A percentile compares a stretch with the other conserved stretches of the same genome.
Conservation (phyloP, 2,888 invertebrate species). For the Troides helena region DNA sequence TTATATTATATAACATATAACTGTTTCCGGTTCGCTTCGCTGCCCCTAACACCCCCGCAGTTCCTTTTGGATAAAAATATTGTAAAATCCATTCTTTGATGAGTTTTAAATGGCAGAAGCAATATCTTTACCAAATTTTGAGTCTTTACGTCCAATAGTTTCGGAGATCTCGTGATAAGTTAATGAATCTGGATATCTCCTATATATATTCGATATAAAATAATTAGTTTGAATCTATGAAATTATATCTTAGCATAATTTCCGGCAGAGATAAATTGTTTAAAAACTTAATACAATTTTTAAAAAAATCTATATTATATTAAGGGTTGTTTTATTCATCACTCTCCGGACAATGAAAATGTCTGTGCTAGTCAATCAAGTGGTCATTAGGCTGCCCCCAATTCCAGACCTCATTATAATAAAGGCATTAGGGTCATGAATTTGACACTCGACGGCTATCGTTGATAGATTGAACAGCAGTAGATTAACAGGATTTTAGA, state of each 20-base stretch:
- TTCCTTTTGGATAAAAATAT: too few species aligned
- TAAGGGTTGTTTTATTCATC: background rate
- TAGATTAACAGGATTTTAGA: background rate
- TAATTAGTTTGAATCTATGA: too few species aligned
- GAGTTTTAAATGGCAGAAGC: too few species aligned
- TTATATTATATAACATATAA: too few species aligned
- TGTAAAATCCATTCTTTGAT: too few species aligned
- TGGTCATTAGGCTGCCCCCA: conserved; percentile 24
- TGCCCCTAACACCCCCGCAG: too few species aligned
- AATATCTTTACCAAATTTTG: too few species aligned
- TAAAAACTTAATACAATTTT: background rate
- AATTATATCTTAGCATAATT: background rate
- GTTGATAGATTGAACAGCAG: background rate
- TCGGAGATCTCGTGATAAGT: too few species aligned
- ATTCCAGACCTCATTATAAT: conserved; percentile 25
- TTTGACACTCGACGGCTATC: conserved; percentile 11
- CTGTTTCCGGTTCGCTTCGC: too few species aligned
- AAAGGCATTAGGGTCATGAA: conserved; percentile 23
- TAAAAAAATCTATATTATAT: background rate
- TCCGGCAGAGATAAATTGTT: background rate
- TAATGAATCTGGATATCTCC: too few species aligned
- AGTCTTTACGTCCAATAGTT: too few species aligned
- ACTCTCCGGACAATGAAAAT: conserved; percentile 5
- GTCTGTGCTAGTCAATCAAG: conserved; percentile 23
- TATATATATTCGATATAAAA: too few species aligned